phyloP scores from a whole-genome alignment of 2,888 invertebrate genomes.

The Deilephila porcellus region DNA sequence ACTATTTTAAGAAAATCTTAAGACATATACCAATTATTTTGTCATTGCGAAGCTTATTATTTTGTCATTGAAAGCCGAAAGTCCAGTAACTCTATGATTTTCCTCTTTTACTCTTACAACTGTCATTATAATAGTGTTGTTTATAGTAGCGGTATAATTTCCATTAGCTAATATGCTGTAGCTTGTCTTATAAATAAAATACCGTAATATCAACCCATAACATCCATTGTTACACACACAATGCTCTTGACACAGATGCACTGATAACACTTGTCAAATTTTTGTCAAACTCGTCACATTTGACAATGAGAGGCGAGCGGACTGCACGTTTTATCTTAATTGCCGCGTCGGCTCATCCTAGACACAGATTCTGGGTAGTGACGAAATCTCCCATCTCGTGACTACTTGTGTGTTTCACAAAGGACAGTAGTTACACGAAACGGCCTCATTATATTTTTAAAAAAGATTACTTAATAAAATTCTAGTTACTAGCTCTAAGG shows the following conservation, averaged over 20 bases:
- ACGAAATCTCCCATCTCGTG: conserved; percentile 55
- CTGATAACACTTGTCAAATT: conserved; percentile 24
- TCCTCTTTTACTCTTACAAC: no score
- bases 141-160: no score
- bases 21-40: no score
- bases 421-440: conserved; percentile 29
- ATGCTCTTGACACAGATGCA: conserved; percentile 17
- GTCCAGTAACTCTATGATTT: no score
- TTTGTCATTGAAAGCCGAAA: no score
- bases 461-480: conserved; percentile 20
- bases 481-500: background rate
- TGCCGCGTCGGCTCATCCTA: conserved; percentile 56
- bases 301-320: conserved; percentile 43
- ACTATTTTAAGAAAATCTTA: no score
- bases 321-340: conserved; percentile 57
- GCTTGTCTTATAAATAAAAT: background rate
- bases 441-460: conserved; percentile 12
- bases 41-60: no score
- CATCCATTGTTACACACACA: background rate
- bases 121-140: no score
- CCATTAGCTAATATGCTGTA: no score
- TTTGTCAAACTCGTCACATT: conserved; percentile 38
- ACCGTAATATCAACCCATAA: background rate
- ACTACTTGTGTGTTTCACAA: conserved; percentile 38
- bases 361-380: conserved; percentile 62